Evolutionary conservation across 2,113 vertebrate species (phyloP), one percentile per base, ranked within the genome.

Genomic region (Daubentonia madagascariensis): DNA sequence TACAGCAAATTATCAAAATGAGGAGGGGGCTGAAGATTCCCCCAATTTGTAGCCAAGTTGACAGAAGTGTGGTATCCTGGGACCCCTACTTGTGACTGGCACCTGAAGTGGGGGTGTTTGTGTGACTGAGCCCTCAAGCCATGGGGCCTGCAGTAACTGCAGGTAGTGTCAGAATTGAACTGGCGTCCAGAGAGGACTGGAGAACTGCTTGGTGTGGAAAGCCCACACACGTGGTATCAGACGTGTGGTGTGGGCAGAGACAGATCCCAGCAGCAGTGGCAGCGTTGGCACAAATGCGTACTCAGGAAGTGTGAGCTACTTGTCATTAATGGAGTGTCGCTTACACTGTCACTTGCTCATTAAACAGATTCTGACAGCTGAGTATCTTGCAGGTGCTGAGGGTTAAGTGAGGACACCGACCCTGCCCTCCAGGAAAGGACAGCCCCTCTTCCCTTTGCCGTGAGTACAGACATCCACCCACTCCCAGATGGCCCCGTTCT

Each of bases 271-370:
- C 16, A 48, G 28, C 63, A 12, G 28, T 4, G 1, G 13, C 22
- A 23, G 52, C 14, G 17, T 6, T 1, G 2, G 30, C 65, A 52
- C 85, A 6, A 0, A 1, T 9, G n/a, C 0, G 6, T 12, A 11
- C 65, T 32, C 50, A 22, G 35, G 0, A 11, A 61, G 59, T 61
- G 22, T 32, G 65, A 57, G 50, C 17, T 6, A 4, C n/a, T 8
- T 22, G 1, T 16, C 67, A n/a, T 1, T 37, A 13, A 14, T 6
- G 8, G 20, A 12, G 17, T 16, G n/a, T 13, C 30, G n/a, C 17
- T 43, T 1, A 17, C 1, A 3, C 86, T 1, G 0, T 25, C 2
- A 22, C 52, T 8, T 0, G 9, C 18, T 63, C 57, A 37, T 4
- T 40, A 18, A 20, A 54, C 9, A 13, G 85, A 48, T 18, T 1